These are phyloP conservation scores for Polypterus bichir DNA, from an alignment of 2,113 vertebrate species.

Conservation along the genomic window DNA sequence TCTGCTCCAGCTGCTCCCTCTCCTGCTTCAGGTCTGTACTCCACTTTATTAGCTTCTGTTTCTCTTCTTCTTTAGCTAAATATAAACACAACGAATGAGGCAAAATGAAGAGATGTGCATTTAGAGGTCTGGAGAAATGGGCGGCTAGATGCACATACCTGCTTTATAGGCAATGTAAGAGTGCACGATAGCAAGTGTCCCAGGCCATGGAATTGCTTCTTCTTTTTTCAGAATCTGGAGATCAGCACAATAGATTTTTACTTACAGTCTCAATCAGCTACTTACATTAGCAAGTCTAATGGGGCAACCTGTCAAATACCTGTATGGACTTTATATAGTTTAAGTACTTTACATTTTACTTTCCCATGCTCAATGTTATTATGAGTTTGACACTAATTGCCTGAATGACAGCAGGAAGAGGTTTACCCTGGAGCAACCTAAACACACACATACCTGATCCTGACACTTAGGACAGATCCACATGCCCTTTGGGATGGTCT, in stretches of 20 bases:
- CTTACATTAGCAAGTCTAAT: too few relatives aligned
- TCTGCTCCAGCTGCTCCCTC: conserved; percentile 88
- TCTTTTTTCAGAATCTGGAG: conserved; percentile 96
- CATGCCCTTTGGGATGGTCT: conserved; percentile 99
- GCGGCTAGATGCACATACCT: conserved; percentile 48
- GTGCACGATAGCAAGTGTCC: conserved; percentile 96
- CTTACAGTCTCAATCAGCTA: too few relatives aligned
- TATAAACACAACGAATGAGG: conserved; percentile 11
- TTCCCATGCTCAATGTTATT: conserved; percentile 7
- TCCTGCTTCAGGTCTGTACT: conserved; percentile 91
- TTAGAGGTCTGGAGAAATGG: too few relatives aligned
- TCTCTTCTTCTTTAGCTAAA: conserved; percentile 95
- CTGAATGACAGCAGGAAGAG: background rate
- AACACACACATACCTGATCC: conserved; percentile 77
- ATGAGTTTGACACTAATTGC: conserved; percentile 2
- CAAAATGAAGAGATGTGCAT: too few relatives aligned
- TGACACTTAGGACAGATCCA: conserved; percentile 99
- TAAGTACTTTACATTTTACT: conserved; percentile 12
- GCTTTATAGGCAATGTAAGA: conserved; percentile 99
- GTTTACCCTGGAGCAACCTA: background rate
- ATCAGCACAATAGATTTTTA: conserved; percentile 13
- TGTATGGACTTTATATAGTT: too few relatives aligned
- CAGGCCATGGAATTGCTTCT: conserved; percentile 96
- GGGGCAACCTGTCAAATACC: too few relatives aligned
- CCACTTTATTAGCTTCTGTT: conserved; percentile 95